Evolutionary conservation across 2,797 vertebrate genomes (phyloP), one percentile per base, ranked within the genome.

Genomic region (Pangasius mekongensis): DNA sequence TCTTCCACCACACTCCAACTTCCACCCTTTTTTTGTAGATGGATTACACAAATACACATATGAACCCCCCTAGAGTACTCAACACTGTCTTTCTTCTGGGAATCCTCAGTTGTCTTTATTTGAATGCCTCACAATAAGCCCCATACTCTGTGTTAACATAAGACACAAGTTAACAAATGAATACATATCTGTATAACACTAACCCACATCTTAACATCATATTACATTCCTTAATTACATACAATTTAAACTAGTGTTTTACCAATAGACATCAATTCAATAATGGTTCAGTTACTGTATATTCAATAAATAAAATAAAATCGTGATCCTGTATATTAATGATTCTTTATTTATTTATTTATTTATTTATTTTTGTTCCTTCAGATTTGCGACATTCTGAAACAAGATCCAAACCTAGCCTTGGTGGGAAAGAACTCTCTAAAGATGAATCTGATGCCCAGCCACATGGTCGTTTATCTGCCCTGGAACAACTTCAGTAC

Each of bases 401-500:
- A 27, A 87, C 86, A 77, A 76, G 67, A 67, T 69, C 86, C 86
- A 93, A 87, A 89, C 87, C 73, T 87, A 71, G 76, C 77, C 81
- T 13, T 0, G 52, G 84, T 89, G 88, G 91, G 87, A 93, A 83
- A 74, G 85, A 93, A 33, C 86, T 84, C 5, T 49, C 86, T 76
- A 88, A 78, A 47, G 89, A 92, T 73, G 83, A 83, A 62, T 84
- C 89, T 33, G 86, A 92, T 83, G 84, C 92, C 18, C 91, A 84
- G 66, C 88, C 91, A 91, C 83, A 90, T 30, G 92, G 91, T 80
- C 92, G 91, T 20, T 95, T 97, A 6, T 95, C 95, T 87, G 92
- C 93, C 90, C 91, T 97, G 92, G 96, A 97, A 89, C 92, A 92
- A 86, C 95, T 97, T 47, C 97, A 97, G 90, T 95, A 96, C 87